A percentile compares a stretch with the other conserved stretches of the same genome.
Conservation (phyloP, 1,140 invertebrate species). For the Tetramorium simillimum region DNA sequence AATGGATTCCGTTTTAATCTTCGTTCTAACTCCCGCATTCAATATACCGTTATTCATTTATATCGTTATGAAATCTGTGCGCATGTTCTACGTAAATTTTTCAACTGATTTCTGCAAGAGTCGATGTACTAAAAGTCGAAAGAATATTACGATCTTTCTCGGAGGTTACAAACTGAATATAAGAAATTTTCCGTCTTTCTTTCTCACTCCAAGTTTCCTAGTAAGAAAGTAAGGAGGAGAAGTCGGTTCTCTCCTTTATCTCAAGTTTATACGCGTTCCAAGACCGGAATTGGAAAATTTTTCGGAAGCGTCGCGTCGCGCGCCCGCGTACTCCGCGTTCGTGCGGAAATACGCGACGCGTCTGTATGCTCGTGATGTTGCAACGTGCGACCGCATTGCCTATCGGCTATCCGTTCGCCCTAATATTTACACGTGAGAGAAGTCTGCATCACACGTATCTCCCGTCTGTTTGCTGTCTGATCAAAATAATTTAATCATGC, state of each 20-base stretch:
- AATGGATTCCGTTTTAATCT: background rate
- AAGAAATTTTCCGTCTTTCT: background rate
- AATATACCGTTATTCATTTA: background rate
- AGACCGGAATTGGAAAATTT: slow-evolving; percentile 12
- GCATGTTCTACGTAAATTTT: background rate
- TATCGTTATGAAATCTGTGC: background rate
- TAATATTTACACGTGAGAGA: slow-evolving; percentile 49
- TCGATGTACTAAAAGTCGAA: background rate
- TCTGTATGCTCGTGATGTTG: background rate
- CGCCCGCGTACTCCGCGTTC: background rate
- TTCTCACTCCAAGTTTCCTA: background rate
- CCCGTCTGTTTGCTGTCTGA: slow-evolving; percentile 23
- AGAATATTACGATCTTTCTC: background rate
- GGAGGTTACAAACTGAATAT: background rate
- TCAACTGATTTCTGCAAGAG: background rate
- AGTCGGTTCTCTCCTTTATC: background rate
- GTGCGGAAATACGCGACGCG: background rate
- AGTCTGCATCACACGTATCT: background rate
- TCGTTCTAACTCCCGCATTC: background rate
- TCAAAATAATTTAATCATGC: slow-evolving; percentile 47
- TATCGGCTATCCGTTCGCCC: slow-evolving; percentile 2
- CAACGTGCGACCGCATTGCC: slow-evolving; percentile 28
- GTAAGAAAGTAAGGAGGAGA: background rate
- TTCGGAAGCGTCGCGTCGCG: background rate
- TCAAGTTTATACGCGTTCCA: background rate